phyloP scores from a whole-genome alignment of 2,113 vertebrate genomes.

The Zosterops borbonicus region DNA sequence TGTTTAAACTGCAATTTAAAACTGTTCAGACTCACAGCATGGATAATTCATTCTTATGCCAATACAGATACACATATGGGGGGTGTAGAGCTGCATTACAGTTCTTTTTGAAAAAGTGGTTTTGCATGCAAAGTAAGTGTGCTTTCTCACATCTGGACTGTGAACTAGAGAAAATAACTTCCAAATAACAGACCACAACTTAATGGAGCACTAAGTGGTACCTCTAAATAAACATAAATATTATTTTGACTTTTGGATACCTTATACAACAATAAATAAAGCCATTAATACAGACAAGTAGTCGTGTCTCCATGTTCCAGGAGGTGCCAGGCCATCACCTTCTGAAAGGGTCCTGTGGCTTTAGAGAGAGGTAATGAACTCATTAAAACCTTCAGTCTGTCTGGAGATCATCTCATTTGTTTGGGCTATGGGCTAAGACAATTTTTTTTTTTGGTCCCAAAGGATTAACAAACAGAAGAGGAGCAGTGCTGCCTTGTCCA shows the following conservation, averaged over 20 bases:
- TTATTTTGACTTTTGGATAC: not conserved
- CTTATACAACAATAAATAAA: not conserved
- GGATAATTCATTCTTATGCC: conserved; percentile 14
- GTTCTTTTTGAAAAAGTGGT: not conserved
- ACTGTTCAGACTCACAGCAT: not conserved
- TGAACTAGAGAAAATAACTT: not conserved
- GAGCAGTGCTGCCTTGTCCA: not conserved
- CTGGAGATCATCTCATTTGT: conserved; percentile 37
- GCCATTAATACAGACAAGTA: not conserved
- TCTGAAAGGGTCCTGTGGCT: not conserved
- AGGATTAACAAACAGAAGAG: conserved; percentile 32
- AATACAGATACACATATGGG: not conserved
- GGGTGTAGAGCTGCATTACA: not conserved
- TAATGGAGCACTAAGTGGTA: not conserved
- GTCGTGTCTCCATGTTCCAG: not conserved
- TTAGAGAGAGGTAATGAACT: conserved; percentile 7
- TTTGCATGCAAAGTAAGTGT: not conserved
- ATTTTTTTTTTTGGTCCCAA: not conserved
- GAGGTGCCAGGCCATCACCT: not conserved
- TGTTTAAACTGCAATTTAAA: conserved; percentile 10
- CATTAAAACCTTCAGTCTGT: conserved; percentile 20
- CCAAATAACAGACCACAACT: not conserved
- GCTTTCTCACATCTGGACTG: not conserved
- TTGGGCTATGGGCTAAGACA: not conserved
- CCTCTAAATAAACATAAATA: not conserved